Percentiles rank a stretch among this genome's conserved stretches.
Evolutionary conservation across 2,888 invertebrate species (phyloP).

Genomic region (Amitus sp.): DNA sequence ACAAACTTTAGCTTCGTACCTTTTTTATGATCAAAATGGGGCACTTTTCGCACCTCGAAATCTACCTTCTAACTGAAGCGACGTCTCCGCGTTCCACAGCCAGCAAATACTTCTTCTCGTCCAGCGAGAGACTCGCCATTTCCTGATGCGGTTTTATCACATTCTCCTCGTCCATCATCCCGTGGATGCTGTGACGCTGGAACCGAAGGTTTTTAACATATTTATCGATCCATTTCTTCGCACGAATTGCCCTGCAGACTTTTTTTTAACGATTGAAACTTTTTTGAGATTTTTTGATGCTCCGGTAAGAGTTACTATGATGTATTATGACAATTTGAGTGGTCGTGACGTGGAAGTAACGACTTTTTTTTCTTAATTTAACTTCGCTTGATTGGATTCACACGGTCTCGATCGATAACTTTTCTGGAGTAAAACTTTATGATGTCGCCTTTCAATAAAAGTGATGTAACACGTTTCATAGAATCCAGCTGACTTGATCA

Average conservation of each 20-base stretch:
- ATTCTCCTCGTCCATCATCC: constrained; percentile 92
- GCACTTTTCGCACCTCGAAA: constrained; percentile 10
- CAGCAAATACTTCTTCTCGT: constrained; percentile 94
- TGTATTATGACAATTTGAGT: too few relatives aligned
- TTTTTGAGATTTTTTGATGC: too few relatives aligned
- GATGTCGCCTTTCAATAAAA: too few relatives aligned
- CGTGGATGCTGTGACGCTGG: constrained; percentile 88
- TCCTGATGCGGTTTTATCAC: constrained; percentile 90
- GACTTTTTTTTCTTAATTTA: too few relatives aligned
- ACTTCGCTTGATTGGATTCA: too few relatives aligned
- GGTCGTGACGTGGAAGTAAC: too few relatives aligned
- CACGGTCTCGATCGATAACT: too few relatives aligned
- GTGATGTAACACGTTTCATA: too few relatives aligned
- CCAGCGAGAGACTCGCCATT: constrained; percentile 81
- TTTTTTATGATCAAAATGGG: background rate
- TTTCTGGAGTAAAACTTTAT: too few relatives aligned
- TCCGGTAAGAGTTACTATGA: too few relatives aligned
- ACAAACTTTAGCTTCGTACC: too few relatives aligned
- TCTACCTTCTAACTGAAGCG: constrained; percentile 85
- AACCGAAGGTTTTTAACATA: constrained; percentile 7
- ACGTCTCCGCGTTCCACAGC: constrained; percentile 97
- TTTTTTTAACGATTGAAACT: background rate
- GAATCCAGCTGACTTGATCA: too few relatives aligned
- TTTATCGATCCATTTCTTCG: constrained; percentile 1
- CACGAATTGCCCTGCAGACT: background rate